A percentile compares a stretch with the other conserved stretches of the same genome.
These are phyloP conservation scores for Entomobrya multifasciata DNA, from an alignment of 2,888 invertebrate species.

Conservation along the genomic window DNA sequence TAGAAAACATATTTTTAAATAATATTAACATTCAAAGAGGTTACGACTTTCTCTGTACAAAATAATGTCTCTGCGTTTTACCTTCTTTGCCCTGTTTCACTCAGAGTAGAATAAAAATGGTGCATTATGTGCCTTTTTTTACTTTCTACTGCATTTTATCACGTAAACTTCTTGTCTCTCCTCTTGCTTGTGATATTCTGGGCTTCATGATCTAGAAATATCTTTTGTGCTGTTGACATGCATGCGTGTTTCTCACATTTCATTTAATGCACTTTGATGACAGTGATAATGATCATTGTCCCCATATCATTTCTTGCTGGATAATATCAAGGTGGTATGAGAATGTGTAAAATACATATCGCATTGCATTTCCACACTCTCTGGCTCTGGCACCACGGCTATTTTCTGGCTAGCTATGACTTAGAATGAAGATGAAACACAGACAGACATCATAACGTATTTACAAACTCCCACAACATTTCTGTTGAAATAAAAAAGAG, in stretches of 20 bases:
- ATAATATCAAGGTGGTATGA: too few relatives aligned
- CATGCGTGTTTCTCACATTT: conserved; percentile 39
- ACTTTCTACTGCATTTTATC: conserved; percentile 28
- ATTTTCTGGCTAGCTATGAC: too few relatives aligned
- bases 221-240: background rate
- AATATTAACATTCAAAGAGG: background rate
- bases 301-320: background rate
- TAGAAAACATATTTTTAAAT: background rate
- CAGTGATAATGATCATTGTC: conserved; percentile 45
- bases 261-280: conserved; percentile 56
- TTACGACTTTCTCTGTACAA: too few relatives aligned
- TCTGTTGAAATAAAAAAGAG: too few relatives aligned
- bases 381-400: too few relatives aligned
- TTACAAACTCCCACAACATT: too few relatives aligned
- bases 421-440: too few relatives aligned
- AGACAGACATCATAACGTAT: too few relatives aligned
- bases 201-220: background rate
- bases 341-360: background rate
- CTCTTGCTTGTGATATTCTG: background rate
- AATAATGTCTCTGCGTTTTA: too few relatives aligned
- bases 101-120: background rate
- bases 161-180: conserved; percentile 1
- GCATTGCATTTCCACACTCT: background rate
- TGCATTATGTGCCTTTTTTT: background rate
- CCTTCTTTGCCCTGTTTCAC: background rate